These are phyloP conservation scores for Dolichoris vasculosae DNA, from an alignment of 1,140 invertebrate genomes.

Conservation along the genomic window DNA sequence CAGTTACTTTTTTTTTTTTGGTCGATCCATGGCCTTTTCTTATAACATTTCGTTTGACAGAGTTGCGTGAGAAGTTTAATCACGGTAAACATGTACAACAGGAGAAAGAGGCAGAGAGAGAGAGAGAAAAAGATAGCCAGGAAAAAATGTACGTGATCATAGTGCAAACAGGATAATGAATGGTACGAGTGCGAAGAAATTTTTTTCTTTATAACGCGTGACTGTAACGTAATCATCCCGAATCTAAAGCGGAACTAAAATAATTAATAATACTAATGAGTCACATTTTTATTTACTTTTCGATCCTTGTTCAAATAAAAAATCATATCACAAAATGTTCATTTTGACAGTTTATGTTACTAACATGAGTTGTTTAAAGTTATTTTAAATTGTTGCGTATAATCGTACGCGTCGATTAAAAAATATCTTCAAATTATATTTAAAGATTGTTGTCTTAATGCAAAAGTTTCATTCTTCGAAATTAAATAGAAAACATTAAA, in stretches of 20 bases:
- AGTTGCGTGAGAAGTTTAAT: slow-evolving; percentile 22
- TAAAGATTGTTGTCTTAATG: neutral
- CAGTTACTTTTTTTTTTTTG: neutral
- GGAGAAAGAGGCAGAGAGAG: neutral
- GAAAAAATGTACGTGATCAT: slow-evolving; percentile 52
- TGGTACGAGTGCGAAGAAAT: slow-evolving; percentile 7
- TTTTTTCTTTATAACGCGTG: slow-evolving; percentile 16
- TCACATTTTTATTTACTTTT: neutral
- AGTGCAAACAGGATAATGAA: slow-evolving; percentile 38
- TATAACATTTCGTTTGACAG: slow-evolving; percentile 7
- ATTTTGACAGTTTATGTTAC: neutral
- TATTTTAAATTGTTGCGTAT: neutral
- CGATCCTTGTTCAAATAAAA: neutral
- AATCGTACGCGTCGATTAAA: neutral
- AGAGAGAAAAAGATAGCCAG: neutral
- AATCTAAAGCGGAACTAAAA: neutral
- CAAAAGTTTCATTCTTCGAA: neutral
- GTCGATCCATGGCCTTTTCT: neutral
- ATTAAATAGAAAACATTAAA: neutral
- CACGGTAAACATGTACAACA: neutral
- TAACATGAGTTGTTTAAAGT: neutral
- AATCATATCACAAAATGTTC: neutral
- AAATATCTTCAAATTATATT: neutral
- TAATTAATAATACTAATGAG: slow-evolving; percentile 19
- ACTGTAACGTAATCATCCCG: slow-evolving; percentile 14